A percentile compares a stretch with the other conserved stretches of the same genome.
These are phyloP conservation scores for Colistium nudipinnis DNA, from an alignment of 2,113 vertebrate genomes.

Conservation along the genomic window DNA sequence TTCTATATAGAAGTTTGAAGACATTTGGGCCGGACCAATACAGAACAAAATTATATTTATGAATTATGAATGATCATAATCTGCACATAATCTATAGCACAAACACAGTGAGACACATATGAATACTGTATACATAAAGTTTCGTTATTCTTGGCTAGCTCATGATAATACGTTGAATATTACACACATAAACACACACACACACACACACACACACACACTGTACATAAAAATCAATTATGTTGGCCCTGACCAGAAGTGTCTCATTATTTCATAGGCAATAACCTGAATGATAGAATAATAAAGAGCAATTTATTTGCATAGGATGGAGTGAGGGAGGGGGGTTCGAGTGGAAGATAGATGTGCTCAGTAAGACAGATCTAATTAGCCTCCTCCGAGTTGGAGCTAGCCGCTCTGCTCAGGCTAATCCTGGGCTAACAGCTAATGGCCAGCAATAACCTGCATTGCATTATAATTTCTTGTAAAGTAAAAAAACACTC, in stretches of 20 bases:
- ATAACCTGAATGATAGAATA: constrained; percentile 81
- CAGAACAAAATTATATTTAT: too few species aligned
- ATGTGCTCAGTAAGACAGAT: constrained; percentile 78
- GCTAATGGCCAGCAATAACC: constrained; percentile 68
- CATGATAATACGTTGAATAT: constrained; percentile 33
- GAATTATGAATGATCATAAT: too few species aligned
- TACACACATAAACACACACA: constrained; percentile 18
- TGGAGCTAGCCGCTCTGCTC: constrained; percentile 45
- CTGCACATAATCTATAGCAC: too few species aligned
- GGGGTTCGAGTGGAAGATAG: constrained; percentile 68
- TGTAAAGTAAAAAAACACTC: neutral
- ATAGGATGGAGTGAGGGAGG: constrained; percentile 60
- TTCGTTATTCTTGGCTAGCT: constrained; percentile 42
- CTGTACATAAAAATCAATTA: constrained; percentile 77
- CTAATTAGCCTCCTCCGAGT: constrained; percentile 77
- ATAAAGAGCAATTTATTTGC: constrained; percentile 83
- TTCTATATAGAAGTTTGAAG: constrained; percentile 5
- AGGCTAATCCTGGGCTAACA: constrained; percentile 68
- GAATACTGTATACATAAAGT: too few species aligned
- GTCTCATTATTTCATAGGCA: constrained; percentile 81
- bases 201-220: constrained; percentile 5
- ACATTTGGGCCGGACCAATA: neutral
- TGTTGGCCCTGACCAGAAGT: constrained; percentile 73
- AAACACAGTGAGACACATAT: too few species aligned
- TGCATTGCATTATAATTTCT: neutral